Percentiles rank a stretch among this genome's conserved stretches.
These are phyloP conservation scores for Poecile montanus DNA, from an alignment of 2,797 vertebrate genomes.

Conservation along the genomic window DNA sequence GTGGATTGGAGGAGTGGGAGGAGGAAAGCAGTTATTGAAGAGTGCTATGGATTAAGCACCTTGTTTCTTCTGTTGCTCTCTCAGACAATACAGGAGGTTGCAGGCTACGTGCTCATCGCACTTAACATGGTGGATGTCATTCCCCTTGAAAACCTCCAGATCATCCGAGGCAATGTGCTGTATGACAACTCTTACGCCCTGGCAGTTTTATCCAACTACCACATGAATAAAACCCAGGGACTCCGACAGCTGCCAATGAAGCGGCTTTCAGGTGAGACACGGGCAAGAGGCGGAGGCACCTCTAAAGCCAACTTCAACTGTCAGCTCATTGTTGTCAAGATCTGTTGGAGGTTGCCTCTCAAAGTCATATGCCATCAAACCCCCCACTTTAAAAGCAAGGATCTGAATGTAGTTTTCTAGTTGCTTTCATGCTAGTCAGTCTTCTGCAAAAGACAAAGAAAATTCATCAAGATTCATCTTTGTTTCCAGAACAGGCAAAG, in stretches of 20 bases:
- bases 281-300: neutral
- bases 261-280: slow-evolving; percentile 85
- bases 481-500: neutral
- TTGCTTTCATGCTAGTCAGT: neutral
- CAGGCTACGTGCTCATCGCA: slow-evolving; percentile 92
- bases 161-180: slow-evolving; percentile 91
- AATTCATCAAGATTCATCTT: neutral
- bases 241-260: slow-evolving; percentile 83
- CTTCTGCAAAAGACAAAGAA: neutral
- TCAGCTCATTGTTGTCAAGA: neutral
- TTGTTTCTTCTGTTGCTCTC: neutral
- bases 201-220: slow-evolving; percentile 83
- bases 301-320: neutral
- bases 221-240: slow-evolving; percentile 62
- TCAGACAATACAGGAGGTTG: slow-evolving; percentile 94
- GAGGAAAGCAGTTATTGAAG: neutral
- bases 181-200: slow-evolving; percentile 83
- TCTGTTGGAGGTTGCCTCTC: neutral
- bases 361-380: neutral
- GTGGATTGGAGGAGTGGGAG: neutral
- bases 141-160: slow-evolving; percentile 90
- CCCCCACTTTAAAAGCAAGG: neutral
- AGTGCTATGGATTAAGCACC: neutral
- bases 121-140: slow-evolving; percentile 86
- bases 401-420: neutral